Evolutionary conservation across 2,113 vertebrate species (phyloP).

Genomic region (Rana temporaria): DNA sequence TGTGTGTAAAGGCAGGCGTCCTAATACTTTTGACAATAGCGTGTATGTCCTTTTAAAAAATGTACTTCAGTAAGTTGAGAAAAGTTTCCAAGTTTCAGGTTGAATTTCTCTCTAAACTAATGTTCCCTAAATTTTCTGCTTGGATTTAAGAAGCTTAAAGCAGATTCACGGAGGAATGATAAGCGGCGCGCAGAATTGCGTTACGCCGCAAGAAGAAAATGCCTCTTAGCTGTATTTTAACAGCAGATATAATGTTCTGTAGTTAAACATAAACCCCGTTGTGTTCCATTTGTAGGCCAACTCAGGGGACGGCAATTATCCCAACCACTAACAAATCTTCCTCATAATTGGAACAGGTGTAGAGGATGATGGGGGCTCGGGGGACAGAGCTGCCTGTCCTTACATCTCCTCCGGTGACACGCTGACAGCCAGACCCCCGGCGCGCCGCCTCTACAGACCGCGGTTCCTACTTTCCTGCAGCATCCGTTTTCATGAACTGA

Average conservation of each 20-base stretch:
- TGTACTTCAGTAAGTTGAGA: too few species aligned
- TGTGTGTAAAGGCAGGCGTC: too few species aligned
- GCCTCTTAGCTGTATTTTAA: slow-evolving; percentile 13
- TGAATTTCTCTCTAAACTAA: neutral
- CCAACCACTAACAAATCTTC: neutral
- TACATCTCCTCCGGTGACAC: neutral
- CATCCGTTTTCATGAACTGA: neutral
- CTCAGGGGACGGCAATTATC: neutral
- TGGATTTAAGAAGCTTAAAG: slow-evolving; percentile 2
- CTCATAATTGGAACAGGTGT: slow-evolving; percentile 32
- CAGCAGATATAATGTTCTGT: slow-evolving; percentile 21
- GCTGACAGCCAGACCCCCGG: neutral
- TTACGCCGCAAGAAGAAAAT: neutral
- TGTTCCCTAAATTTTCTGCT: neutral
- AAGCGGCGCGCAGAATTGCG: neutral
- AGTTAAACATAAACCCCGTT: slow-evolving; percentile 18
- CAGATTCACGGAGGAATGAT: slow-evolving; percentile 1
- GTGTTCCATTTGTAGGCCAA: slow-evolving; percentile 45
- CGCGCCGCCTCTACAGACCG: neutral
- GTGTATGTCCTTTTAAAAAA: too few species aligned
- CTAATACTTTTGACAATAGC: too few species aligned
- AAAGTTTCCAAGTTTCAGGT: too few species aligned
- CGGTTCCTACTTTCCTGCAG: too few species aligned
- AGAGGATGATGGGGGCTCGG: neutral
- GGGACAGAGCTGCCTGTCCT: neutral